Evolutionary conservation across 1,140 invertebrate genomes (phyloP).

Genomic region (Nasonia giraulti): DNA sequence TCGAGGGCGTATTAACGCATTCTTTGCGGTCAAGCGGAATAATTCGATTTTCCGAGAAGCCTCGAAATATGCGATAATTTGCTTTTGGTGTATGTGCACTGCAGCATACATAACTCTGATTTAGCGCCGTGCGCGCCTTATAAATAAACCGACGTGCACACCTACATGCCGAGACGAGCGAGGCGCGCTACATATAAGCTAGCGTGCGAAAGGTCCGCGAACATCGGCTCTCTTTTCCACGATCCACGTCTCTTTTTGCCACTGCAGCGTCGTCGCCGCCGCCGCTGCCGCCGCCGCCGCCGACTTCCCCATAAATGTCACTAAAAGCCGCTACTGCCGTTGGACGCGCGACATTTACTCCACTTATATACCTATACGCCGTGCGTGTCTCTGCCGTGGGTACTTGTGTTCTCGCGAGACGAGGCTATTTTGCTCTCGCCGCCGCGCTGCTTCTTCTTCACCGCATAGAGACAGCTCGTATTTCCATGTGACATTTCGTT

Average conservation of each 20-base stretch:
- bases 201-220: constrained; percentile 34
- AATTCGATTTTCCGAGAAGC: too few relatives aligned
- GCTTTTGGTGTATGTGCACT: too few relatives aligned
- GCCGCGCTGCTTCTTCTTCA: neutral
- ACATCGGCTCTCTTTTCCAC: constrained; percentile 35
- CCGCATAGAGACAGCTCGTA: constrained; percentile 14
- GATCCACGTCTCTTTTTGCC: constrained; percentile 39
- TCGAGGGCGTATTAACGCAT: too few relatives aligned
- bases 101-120: neutral
- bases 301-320: constrained; percentile 47
- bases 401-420: constrained; percentile 46
- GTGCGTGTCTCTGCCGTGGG: neutral
- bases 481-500: constrained; percentile 13
- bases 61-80: too few relatives aligned
- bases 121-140: neutral
- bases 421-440: constrained; percentile 40
- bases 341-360: constrained; percentile 44
- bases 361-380: constrained; percentile 20
- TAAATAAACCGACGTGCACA: neutral
- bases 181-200: neutral
- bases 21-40: too few relatives aligned
- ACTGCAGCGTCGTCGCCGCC: too few relatives aligned
- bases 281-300: neutral
- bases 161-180: neutral
- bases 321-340: constrained; percentile 27